Conservation (phyloP, 2,797 vertebrate species). For the Pempheris klunzingeri region DNA sequence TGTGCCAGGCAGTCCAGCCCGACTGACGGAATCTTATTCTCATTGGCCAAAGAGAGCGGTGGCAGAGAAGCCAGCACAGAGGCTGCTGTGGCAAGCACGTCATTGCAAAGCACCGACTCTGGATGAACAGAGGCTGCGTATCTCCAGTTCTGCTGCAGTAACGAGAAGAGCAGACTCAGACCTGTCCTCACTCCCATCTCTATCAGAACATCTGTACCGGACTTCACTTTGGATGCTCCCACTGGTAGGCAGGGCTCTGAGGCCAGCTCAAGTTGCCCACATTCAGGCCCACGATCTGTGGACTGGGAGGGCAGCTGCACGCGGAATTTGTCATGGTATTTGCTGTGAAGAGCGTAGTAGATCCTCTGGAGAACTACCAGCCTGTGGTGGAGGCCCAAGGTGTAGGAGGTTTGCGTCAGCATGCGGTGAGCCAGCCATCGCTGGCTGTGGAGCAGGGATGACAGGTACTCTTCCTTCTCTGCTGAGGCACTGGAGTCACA, state of each 20-base stretch:
- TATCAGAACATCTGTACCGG: conserved; percentile 87
- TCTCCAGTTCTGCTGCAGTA: conserved; percentile 89
- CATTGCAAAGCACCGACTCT: conserved; percentile 86
- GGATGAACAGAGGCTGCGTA: conserved; percentile 78
- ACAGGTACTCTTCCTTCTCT: conserved; percentile 87
- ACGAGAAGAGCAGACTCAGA: conserved; percentile 87
- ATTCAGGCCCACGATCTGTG: conserved; percentile 74
- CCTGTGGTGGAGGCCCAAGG: conserved; percentile 84
- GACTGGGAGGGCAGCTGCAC: conserved; percentile 78
- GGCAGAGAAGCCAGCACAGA: conserved; percentile 87
- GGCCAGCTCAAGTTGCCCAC: conserved; percentile 78
- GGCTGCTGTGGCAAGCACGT: conserved; percentile 86
- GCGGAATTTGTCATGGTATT: conserved; percentile 88
- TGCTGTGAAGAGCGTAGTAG: conserved; percentile 88
- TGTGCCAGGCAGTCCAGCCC: conserved; percentile 88
- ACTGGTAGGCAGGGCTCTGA: conserved; percentile 78
- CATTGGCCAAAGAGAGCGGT: conserved; percentile 87
- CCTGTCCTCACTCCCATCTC: conserved; percentile 90
- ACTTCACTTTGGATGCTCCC: conserved; percentile 76
- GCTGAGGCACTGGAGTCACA: conserved; percentile 83
- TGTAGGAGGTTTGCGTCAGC: conserved; percentile 86
- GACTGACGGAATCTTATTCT: conserved; percentile 88
- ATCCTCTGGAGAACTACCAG: conserved; percentile 87
- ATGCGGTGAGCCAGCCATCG: conserved; percentile 86
- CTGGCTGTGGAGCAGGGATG: conserved; percentile 86